phyloP scores from a whole-genome alignment of 2,888 invertebrate genomes.

The Andricus curvator region DNA sequence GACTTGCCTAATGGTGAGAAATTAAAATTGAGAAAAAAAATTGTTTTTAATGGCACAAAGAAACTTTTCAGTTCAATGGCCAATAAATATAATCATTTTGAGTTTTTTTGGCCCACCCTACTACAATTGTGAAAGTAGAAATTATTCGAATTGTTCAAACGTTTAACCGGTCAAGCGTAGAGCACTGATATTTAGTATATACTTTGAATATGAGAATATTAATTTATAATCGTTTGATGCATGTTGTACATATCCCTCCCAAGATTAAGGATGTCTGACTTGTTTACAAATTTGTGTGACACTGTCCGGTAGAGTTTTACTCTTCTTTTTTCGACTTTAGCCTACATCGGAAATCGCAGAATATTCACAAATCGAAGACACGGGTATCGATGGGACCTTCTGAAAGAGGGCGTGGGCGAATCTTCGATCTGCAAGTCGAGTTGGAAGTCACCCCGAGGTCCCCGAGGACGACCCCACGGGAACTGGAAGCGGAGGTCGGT shows the following conservation, averaged over 20 bases:
- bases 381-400: conserved; percentile 17
- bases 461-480: conserved; percentile 68
- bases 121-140: no score
- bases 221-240: no score
- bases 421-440: conserved; percentile 69
- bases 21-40: no score
- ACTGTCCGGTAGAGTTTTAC: not conserved
- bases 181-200: no score
- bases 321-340: not conserved
- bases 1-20: no score
- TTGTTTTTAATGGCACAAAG: no score
- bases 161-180: no score
- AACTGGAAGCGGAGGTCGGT: conserved; percentile 68
- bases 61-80: no score
- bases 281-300: not conserved
- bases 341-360: not conserved
- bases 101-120: no score
- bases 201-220: no score
- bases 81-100: no score
- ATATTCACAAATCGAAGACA: conserved; percentile 24
- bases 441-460: conserved; percentile 65
- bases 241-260: not conserved
- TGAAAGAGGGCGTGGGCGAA: conserved; percentile 71
- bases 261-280: not conserved
- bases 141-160: no score